Evolutionary conservation across 1,140 invertebrate genomes (phyloP).

Genomic region (Zaprionus vittiger): DNA sequence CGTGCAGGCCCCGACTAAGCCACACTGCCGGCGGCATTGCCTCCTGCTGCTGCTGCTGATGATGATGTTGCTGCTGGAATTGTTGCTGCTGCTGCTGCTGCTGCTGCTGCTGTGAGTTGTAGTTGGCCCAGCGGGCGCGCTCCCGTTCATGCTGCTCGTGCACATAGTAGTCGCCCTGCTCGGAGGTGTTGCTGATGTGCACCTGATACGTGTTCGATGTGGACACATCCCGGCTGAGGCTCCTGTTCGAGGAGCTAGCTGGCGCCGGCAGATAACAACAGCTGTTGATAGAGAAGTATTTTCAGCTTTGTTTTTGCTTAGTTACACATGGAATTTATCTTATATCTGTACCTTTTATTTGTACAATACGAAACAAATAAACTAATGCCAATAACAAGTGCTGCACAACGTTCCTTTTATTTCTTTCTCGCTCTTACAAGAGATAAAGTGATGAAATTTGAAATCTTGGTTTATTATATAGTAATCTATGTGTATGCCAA

Average conservation of each 20-base stretch:
- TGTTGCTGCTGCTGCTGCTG: slow-evolving; percentile 32
- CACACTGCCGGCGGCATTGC: slow-evolving; percentile 63
- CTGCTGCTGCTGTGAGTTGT: slow-evolving; percentile 42
- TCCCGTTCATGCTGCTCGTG: slow-evolving; percentile 85
- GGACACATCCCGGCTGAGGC: slow-evolving; percentile 75
- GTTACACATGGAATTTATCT: no score
- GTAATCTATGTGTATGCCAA: neutral
- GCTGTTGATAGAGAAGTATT: slow-evolving; percentile 22
- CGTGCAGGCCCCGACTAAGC: slow-evolving; percentile 74
- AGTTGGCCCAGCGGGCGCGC: slow-evolving; percentile 87
- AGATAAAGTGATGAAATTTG: no score
- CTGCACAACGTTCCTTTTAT: no score
- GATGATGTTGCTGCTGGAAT: slow-evolving; percentile 16
- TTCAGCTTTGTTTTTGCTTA: neutral
- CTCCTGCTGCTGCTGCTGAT: slow-evolving; percentile 34
- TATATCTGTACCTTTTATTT: no score
- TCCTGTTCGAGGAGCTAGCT: slow-evolving; percentile 65
- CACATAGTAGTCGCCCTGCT: slow-evolving; percentile 68
- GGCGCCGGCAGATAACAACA: slow-evolving; percentile 61
- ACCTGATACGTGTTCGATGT: slow-evolving; percentile 80
- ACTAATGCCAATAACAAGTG: no score
- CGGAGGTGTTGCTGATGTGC: slow-evolving; percentile 60
- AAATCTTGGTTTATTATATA: no score
- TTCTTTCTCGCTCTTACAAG: no score
- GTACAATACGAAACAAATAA: no score